Evolutionary conservation across 2,113 vertebrate species (phyloP).

Genomic region (Phyllopteryx taeniolatus): DNA sequence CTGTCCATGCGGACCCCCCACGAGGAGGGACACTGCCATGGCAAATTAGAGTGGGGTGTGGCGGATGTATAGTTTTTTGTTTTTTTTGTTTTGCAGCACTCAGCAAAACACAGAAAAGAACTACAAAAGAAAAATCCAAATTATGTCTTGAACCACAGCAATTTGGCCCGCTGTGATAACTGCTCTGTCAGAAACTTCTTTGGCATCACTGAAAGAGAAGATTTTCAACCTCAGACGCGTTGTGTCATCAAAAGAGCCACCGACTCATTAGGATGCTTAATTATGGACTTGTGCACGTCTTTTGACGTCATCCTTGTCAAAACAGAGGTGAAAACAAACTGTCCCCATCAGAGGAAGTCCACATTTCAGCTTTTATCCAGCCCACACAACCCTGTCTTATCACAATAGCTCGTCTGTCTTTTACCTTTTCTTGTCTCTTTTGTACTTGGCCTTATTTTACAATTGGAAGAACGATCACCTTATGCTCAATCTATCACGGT

Average conservation of each 20-base stretch:
- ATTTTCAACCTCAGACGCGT: conserved; percentile 86
- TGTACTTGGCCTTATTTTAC: conserved; percentile 53
- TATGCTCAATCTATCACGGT: conserved; percentile 42
- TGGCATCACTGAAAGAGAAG: conserved; percentile 86
- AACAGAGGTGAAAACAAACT: conserved; percentile 66
- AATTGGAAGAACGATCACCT: conserved; percentile 48
- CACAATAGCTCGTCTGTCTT: conserved; percentile 53
- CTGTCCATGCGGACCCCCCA: conserved; percentile 78
- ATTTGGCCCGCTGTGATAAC: conserved; percentile 99
- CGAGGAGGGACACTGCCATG: conserved; percentile 77
- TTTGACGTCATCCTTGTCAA: conserved; percentile 72
- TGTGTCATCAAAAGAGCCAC: conserved; percentile 83
- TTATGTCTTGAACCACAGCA: conserved; percentile 92
- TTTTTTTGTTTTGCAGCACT: conserved; percentile 73
- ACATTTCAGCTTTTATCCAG: conserved; percentile 19
- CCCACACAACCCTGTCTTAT: conserved; percentile 27
- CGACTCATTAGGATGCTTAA: conserved; percentile 99
- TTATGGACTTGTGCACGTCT: conserved; percentile 81
- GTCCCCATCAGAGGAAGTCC: conserved; percentile 48
- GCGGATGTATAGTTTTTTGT: conserved; percentile 47
- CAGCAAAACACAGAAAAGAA: conserved; percentile 46
- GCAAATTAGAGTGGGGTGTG: conserved; percentile 71
- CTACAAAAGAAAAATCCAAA: conserved; percentile 83
- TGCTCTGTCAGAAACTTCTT: conserved; percentile 97
- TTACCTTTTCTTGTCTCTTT: conserved; percentile 48